These are phyloP conservation scores for Archips xylosteana DNA, from an alignment of 2,888 invertebrate genomes.

Conservation along the genomic window DNA sequence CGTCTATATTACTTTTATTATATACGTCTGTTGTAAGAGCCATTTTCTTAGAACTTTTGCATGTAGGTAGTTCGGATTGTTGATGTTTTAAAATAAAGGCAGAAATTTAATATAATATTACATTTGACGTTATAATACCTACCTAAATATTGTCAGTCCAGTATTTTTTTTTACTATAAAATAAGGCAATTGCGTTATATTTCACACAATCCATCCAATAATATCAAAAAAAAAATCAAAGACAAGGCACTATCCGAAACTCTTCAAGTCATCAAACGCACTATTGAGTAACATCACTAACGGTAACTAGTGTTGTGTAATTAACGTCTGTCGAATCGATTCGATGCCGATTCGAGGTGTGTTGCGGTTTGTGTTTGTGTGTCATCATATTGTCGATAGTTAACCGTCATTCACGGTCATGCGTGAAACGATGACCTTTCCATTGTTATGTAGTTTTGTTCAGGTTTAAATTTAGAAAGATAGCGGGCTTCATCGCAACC, in stretches of 20 bases:
- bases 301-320: slow-evolving; percentile 38
- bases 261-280: slow-evolving; percentile 21
- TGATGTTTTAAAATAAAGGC: no score
- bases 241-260: background rate
- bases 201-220: background rate
- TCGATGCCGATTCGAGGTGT: slow-evolving; percentile 34
- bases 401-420: slow-evolving; percentile 27
- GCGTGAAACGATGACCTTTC: slow-evolving; percentile 33
- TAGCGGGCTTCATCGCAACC: background rate
- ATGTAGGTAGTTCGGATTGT: no score
- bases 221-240: background rate
- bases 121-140: no score
- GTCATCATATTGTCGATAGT: slow-evolving; percentile 10
- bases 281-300: slow-evolving; percentile 23
- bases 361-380: slow-evolving; percentile 8
- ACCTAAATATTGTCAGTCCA: no score
- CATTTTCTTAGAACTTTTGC: no score
- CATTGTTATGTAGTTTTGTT: slow-evolving; percentile 20
- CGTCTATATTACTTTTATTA: background rate
- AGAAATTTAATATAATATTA: no score
- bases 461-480: slow-evolving; percentile 1
- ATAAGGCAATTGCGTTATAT: no score
- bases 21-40: no score
- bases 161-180: no score
- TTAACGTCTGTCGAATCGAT: slow-evolving; percentile 37